Evolutionary conservation across 2,888 invertebrate species (phyloP).

Genomic region (Pyralis farinalis): DNA sequence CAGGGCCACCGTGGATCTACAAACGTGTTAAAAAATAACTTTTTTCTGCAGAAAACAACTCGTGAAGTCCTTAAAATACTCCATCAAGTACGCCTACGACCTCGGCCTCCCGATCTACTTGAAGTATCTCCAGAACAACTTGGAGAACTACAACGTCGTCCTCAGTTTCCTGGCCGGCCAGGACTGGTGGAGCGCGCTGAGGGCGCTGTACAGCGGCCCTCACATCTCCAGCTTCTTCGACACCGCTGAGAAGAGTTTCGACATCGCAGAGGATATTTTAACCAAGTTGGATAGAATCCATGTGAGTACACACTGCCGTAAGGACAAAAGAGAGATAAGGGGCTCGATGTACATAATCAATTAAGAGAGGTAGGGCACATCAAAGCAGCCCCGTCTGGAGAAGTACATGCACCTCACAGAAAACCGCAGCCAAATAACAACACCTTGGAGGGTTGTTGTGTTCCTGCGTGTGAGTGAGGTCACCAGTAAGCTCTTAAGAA

Average conservation of each 20-base stretch:
- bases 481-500: too few relatives aligned
- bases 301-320: slow-evolving; percentile 59
- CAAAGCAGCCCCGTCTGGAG: too few relatives aligned
- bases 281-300: slow-evolving; percentile 63
- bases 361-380: too few relatives aligned
- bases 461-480: too few relatives aligned
- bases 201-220: slow-evolving; percentile 48
- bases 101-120: slow-evolving; percentile 56
- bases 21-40: too few relatives aligned
- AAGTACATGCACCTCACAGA: too few relatives aligned
- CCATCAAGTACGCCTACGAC: slow-evolving; percentile 57
- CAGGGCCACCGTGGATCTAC: too few relatives aligned
- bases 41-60: slow-evolving; percentile 45
- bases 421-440: too few relatives aligned
- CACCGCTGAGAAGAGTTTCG: slow-evolving; percentile 51
- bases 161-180: slow-evolving; percentile 55
- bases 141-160: slow-evolving; percentile 53
- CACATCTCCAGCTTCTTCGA: slow-evolving; percentile 47
- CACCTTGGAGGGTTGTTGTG: too few relatives aligned
- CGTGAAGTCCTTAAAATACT: slow-evolving; percentile 36
- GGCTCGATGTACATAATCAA: too few relatives aligned
- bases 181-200: slow-evolving; percentile 63
- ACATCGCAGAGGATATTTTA: slow-evolving; percentile 53
- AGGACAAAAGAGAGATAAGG: too few relatives aligned
- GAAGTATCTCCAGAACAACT: slow-evolving; percentile 57